phyloP scores from a whole-genome alignment of 2,113 vertebrate genomes.

The Heptranchias perlo region DNA sequence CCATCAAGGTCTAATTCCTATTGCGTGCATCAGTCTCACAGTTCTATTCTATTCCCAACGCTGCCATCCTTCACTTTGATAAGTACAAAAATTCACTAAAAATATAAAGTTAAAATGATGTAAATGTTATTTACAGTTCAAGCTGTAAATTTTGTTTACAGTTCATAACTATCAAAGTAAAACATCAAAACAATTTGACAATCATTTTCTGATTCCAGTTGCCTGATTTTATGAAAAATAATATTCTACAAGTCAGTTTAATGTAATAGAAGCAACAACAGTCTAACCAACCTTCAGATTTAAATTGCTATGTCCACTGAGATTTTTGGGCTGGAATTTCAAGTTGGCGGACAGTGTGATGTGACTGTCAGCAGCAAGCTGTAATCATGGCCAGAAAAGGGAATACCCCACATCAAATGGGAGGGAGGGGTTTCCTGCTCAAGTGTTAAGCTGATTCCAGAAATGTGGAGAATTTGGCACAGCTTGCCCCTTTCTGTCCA shows the following conservation, averaged over 20 bases:
- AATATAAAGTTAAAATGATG: background rate
- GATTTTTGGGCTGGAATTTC: background rate
- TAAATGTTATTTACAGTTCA: background rate
- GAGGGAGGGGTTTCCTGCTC: background rate
- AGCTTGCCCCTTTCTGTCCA: background rate
- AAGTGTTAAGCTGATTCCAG: background rate
- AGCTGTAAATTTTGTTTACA: background rate
- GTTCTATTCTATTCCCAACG: background rate
- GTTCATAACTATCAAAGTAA: background rate
- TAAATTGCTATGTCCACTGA: background rate
- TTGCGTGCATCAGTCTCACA: background rate
- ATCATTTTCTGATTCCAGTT: background rate
- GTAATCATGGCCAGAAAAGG: background rate
- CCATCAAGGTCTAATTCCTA: background rate
- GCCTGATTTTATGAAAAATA: background rate
- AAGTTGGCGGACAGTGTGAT: background rate
- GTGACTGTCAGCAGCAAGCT: background rate
- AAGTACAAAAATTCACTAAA: background rate
- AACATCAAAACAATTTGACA: background rate
- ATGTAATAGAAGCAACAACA: background rate
- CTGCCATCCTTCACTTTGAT: background rate
- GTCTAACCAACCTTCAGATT: background rate
- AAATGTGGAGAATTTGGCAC: background rate
- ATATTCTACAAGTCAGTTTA: slow-evolving; percentile 3
- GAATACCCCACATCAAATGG: background rate